These are phyloP conservation scores for Dascyllus trimaculatus DNA, from an alignment of 2,113 vertebrate genomes.

Conservation along the genomic window DNA sequence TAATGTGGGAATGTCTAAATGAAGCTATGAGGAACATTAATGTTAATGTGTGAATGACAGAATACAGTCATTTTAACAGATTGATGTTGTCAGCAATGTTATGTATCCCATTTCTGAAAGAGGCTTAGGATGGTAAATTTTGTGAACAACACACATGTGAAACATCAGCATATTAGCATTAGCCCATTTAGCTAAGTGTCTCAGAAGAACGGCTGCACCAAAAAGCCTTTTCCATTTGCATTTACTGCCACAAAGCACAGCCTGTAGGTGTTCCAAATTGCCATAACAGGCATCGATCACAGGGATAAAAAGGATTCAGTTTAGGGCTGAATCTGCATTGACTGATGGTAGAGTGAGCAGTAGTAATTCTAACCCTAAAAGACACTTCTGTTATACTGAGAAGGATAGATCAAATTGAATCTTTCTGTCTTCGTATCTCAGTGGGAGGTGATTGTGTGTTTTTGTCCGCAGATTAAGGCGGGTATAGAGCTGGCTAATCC, in stretches of 20 bases:
- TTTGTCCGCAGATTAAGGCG: slow-evolving; percentile 84
- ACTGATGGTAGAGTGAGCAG: slow-evolving; percentile 72
- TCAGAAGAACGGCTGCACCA: not conserved
- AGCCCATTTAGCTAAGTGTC: no score
- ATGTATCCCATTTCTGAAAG: no score
- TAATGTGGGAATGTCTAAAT: no score
- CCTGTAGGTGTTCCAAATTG: slow-evolving; percentile 21
- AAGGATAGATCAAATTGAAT: slow-evolving; percentile 76
- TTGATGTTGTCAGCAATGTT: no score
- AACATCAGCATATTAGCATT: no score
- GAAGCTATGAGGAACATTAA: no score
- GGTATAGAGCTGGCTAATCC: slow-evolving; percentile 83
- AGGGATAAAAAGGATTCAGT: slow-evolving; percentile 55
- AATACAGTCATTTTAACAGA: no score
- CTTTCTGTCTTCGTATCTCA: slow-evolving; percentile 69
- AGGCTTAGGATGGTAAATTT: no score
- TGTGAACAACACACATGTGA: no score
- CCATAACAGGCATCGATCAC: slow-evolving; percentile 49
- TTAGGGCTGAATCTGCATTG: slow-evolving; percentile 66
- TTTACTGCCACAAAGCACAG: slow-evolving; percentile 10
- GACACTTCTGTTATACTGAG: slow-evolving; percentile 72
- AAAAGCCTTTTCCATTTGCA: slow-evolving; percentile 7
- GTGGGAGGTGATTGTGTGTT: slow-evolving; percentile 80
- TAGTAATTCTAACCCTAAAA: slow-evolving; percentile 75
- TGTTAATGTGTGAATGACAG: no score